A percentile compares a stretch with the other conserved stretches of the same genome.
phyloP scores from a whole-genome alignment of 2,797 vertebrate genomes.

The Furcifer pardalis region DNA sequence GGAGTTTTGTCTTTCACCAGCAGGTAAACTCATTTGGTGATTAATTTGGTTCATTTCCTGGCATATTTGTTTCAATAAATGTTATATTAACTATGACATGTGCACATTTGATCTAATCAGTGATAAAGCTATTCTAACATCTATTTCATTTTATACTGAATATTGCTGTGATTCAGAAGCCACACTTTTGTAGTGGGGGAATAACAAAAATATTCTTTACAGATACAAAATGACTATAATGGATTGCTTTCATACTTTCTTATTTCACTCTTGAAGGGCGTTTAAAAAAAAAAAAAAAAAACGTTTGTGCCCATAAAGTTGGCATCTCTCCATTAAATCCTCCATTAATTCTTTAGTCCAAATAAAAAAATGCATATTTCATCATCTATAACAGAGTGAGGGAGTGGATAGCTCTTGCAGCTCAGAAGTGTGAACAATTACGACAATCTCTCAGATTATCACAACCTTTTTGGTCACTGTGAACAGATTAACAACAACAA shows the following conservation, averaged over 20 bases:
- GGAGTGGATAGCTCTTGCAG: too few relatives aligned
- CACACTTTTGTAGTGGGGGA: slow-evolving; percentile 32
- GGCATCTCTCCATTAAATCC: slow-evolving; percentile 42
- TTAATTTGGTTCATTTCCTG: slow-evolving; percentile 57
- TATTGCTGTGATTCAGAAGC: slow-evolving; percentile 55
- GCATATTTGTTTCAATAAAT: slow-evolving; percentile 62
- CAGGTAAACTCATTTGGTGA: slow-evolving; percentile 30
- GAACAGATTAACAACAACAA: too few relatives aligned
- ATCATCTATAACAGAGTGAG: too few relatives aligned
- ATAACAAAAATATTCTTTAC: slow-evolving; percentile 43
- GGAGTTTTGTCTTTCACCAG: slow-evolving; percentile 3
- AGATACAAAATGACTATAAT: slow-evolving; percentile 30
- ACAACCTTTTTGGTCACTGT: too few relatives aligned
- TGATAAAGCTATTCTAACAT: slow-evolving; percentile 49
- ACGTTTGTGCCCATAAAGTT: slow-evolving; percentile 5
- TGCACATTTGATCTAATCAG: slow-evolving; percentile 53
- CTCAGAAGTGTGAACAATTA: too few relatives aligned
- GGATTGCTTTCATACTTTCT: background rate
- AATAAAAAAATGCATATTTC: background rate
- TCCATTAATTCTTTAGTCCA: background rate
- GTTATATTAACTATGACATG: slow-evolving; percentile 57
- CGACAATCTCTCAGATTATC: too few relatives aligned
- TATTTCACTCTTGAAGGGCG: background rate
- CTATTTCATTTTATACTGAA: slow-evolving; percentile 62
- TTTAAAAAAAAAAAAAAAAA: slow-evolving; percentile 7